Conservation (phyloP, 2,888 invertebrate species). For the Euzophera pinguis region DNA sequence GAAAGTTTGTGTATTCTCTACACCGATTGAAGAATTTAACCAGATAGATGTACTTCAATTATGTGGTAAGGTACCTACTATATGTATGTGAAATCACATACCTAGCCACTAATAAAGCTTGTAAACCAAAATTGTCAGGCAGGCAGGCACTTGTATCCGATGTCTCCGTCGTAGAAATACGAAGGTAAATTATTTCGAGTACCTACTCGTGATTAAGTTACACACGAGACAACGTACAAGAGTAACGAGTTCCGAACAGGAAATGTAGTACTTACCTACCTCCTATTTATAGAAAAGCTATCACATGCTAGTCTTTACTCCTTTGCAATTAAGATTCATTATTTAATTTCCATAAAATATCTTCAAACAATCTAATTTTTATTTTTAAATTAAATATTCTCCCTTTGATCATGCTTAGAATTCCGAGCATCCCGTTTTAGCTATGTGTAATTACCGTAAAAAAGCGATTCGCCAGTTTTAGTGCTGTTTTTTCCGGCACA, state of each 20-base stretch:
- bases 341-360: background rate
- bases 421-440: conserved; percentile 7
- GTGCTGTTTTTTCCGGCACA: conserved; percentile 6
- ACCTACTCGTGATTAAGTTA: conserved; percentile 27
- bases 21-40: too few relatives aligned
- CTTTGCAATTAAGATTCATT: background rate
- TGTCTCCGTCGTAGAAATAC: conserved; percentile 25
- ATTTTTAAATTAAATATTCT: background rate
- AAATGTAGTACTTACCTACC: background rate
- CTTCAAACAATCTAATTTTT: background rate
- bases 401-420: conserved; percentile 8
- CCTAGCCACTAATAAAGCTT: conserved; percentile 1
- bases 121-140: conserved; percentile 41
- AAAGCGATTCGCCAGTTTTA: conserved; percentile 9
- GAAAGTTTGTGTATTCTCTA: too few relatives aligned
- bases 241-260: background rate
- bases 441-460: conserved; percentile 10
- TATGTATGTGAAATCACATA: background rate
- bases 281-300: background rate
- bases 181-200: conserved; percentile 30
- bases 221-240: conserved; percentile 20
- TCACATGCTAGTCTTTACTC: background rate
- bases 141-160: conserved; percentile 35
- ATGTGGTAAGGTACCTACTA: too few relatives aligned
- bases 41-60: too few relatives aligned